Evolutionary conservation across 2,113 vertebrate genomes (phyloP), one percentile per base, ranked within the genome.

Genomic region (Callionymus lyra): DNA sequence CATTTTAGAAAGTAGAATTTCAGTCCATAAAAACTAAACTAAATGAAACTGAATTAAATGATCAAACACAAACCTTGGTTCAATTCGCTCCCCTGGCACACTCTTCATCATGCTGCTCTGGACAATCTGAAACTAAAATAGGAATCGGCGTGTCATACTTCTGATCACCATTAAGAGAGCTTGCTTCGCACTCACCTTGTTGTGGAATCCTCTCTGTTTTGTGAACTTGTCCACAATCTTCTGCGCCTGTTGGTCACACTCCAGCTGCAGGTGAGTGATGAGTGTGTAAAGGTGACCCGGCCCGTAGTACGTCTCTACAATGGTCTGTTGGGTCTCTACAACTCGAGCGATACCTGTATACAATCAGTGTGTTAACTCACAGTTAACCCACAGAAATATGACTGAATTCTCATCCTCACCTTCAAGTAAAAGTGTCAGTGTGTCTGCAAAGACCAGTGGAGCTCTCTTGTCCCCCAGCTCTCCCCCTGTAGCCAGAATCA

Each of bases 281-380:
- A 99, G 86, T 2, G 86, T 89, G 72, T 88, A 92, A 34, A 99
- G 87, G 56, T 87, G 86, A 6, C 95, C 95, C 0, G 91, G 94
- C 3, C 95, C 95, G 0, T 99, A 99, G 65, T 96, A 98, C 0
- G 95, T 98, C 71, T 99, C 95, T 41, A 99, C 91, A 0, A 99
- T 97, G 10, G 93, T 92, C 40, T 98, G 95, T 51, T 99, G 93
- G 9, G 94, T 97, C 81, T 99, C 95, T 49, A 99, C 84, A 15
- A 99, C 79, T 2, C 93, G 88, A 58, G 95, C 95, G 6, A 98
- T 97, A 35, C 95, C 95, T 98, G 38, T 6, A 44, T 12, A 42
- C 21, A 39, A 19, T 67, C 37, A 45, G 19, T n/a, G n/a, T n/a
- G n/a, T 10, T 17, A 17, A 45, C n/a, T 16, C 11, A 2, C 8